phyloP scores from a whole-genome alignment of 1,140 invertebrate genomes.

The Muscidifurax raptorellus region DNA sequence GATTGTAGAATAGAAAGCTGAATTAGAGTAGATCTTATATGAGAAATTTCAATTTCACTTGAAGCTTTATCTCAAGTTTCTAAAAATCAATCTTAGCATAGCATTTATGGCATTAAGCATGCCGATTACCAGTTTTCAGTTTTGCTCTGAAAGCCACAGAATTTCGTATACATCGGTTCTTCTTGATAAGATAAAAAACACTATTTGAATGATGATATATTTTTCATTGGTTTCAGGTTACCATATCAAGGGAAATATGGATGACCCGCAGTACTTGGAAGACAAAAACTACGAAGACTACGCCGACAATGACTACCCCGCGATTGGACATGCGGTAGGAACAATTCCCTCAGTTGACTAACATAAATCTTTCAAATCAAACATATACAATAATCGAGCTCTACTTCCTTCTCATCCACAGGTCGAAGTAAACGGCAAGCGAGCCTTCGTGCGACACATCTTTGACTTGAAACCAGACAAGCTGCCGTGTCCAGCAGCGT shows the following conservation, averaged over 20 bases:
- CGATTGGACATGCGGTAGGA: constrained; percentile 29
- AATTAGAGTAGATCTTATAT: too few species aligned
- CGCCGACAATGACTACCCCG: constrained; percentile 56
- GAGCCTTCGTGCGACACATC: constrained; percentile 70
- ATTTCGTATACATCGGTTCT: too few species aligned
- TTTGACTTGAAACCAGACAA: constrained; percentile 80
- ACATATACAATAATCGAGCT: too few species aligned
- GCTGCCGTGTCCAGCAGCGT: constrained; percentile 80
- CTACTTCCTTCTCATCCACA: constrained; percentile 47
- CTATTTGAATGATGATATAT: background rate
- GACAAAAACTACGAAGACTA: constrained; percentile 61
- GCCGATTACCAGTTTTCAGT: too few species aligned
- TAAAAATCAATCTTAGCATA: too few species aligned
- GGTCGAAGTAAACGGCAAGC: constrained; percentile 64
- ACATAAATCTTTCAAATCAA: too few species aligned
- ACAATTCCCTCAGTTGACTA: background rate
- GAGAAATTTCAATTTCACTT: too few species aligned
- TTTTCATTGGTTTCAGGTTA: background rate
- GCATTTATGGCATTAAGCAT: too few species aligned
- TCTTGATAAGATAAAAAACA: too few species aligned
- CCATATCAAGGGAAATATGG: background rate
- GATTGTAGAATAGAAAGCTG: too few species aligned
- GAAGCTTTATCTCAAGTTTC: too few species aligned
- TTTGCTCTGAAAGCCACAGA: too few species aligned
- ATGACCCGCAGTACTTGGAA: constrained; percentile 23